phyloP scores from a whole-genome alignment of 2,797 vertebrate species.

The Thaleichthys pacificus region DNA sequence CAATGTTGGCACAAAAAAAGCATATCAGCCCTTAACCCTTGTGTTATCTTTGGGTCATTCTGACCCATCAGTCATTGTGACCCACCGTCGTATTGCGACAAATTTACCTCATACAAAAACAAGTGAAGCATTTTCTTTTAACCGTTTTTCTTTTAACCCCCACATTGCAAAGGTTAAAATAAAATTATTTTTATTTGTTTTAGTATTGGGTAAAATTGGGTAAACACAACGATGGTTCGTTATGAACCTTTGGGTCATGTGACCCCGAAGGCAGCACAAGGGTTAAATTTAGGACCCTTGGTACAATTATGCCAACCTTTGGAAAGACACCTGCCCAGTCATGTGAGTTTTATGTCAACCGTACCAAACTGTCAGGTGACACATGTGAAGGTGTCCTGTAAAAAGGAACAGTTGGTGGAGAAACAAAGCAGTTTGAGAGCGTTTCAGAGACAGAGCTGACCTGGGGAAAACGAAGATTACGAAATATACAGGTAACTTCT shows the following conservation, averaged over 20 bases:
- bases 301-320: constrained; percentile 37
- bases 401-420: not conserved
- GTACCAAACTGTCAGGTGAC: constrained; percentile 51
- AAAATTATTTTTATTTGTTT: too few relatives aligned
- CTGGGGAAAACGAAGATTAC: not conserved
- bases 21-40: not conserved
- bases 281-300: not conserved
- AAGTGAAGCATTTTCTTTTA: too few relatives aligned
- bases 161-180: too few relatives aligned
- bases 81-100: too few relatives aligned
- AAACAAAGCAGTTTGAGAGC: not conserved
- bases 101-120: too few relatives aligned
- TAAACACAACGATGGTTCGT: too few relatives aligned
- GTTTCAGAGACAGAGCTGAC: constrained; percentile 3
- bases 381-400: constrained; percentile 16
- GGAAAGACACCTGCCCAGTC: constrained; percentile 30
- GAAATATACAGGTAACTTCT: constrained; percentile 43
- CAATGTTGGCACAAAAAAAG: not conserved
- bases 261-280: too few relatives aligned
- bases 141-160: too few relatives aligned
- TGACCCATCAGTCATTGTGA: too few relatives aligned
- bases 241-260: too few relatives aligned
- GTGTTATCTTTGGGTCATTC: too few relatives aligned
- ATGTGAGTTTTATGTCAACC: constrained; percentile 39
- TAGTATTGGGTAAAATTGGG: too few relatives aligned